Conservation (phyloP, 2,113 vertebrate genomes). For the Tricholaema leucomelas region DNA sequence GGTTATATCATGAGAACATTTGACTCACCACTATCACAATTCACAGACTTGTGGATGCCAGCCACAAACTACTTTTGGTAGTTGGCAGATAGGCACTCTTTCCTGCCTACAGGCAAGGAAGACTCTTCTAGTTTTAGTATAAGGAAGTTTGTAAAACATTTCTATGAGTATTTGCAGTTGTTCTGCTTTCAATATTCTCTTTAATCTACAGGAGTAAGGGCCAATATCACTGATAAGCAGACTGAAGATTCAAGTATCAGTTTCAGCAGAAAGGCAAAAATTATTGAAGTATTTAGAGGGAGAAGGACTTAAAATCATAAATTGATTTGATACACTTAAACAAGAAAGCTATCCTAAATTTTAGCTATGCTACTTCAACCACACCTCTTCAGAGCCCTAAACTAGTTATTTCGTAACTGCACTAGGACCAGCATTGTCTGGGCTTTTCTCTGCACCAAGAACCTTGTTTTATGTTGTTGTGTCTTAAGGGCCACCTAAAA, state of each 20-base stretch:
- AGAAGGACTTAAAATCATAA: not conserved
- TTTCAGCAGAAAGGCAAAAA: not conserved
- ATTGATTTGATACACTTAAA: not conserved
- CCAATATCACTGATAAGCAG: not conserved
- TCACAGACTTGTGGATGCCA: not conserved
- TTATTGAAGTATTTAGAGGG: not conserved
- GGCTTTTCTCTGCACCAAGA: not conserved
- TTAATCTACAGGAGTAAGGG: not conserved
- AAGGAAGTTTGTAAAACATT: not conserved
- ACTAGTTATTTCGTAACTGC: not conserved
- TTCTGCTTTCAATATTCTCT: not conserved
- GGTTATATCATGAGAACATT: not conserved
- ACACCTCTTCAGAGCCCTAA: not conserved
- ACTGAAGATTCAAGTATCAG: not conserved
- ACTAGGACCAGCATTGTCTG: not conserved
- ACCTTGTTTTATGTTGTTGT: not conserved
- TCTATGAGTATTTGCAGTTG: not conserved
- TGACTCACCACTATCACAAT: not conserved
- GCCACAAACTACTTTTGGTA: not conserved
- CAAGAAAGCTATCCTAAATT: not conserved
- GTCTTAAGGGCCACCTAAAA: not conserved
- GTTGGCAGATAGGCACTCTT: not conserved
- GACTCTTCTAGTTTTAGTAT: not conserved
- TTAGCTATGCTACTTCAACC: not conserved
- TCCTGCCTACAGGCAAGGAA: not conserved